These are phyloP conservation scores for Embidobia sp. DNA, from an alignment of 2,888 invertebrate genomes.

Conservation along the genomic window DNA sequence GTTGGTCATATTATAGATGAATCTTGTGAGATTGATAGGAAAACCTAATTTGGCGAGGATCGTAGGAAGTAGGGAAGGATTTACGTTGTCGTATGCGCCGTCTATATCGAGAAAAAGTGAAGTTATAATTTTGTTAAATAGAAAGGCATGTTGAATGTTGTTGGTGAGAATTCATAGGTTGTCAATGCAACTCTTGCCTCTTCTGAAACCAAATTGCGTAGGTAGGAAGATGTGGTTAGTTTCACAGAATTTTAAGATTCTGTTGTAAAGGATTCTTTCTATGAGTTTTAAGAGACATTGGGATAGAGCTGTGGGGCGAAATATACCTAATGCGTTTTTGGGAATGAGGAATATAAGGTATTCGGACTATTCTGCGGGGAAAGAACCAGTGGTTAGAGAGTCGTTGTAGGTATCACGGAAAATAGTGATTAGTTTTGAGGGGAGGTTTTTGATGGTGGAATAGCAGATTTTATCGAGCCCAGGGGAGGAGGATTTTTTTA, in stretches of 20 bases:
- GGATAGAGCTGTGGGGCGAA: constrained; percentile 6
- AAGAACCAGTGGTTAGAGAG: neutral
- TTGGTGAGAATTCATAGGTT: constrained; percentile 4
- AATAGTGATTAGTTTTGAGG: too few relatives aligned
- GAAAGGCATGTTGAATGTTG: neutral
- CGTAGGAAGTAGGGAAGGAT: neutral
- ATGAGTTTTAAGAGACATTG: constrained; percentile 13
- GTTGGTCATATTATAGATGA: constrained; percentile 1
- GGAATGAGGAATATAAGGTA: constrained; percentile 16
- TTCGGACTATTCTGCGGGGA: constrained; percentile 1
- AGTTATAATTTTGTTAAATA: neutral
- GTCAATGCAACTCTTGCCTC: neutral
- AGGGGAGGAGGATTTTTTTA: neutral
- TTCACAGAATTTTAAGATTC: constrained; percentile 2
- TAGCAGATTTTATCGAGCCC: neutral
- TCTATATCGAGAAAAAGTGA: neutral
- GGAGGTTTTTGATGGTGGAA: too few relatives aligned
- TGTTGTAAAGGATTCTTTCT: constrained; percentile 15
- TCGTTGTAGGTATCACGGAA: neutral
- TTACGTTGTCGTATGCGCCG: constrained; percentile 12
- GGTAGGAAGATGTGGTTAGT: neutral
- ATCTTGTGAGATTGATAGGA: neutral
- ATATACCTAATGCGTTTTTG: constrained; percentile 8
- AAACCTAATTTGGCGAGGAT: constrained; percentile 3
- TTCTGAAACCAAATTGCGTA: constrained; percentile 11